A percentile compares a stretch with the other conserved stretches of the same genome.
Conservation (phyloP, 2,888 invertebrate species). For the Frankliniella intonsa region DNA sequence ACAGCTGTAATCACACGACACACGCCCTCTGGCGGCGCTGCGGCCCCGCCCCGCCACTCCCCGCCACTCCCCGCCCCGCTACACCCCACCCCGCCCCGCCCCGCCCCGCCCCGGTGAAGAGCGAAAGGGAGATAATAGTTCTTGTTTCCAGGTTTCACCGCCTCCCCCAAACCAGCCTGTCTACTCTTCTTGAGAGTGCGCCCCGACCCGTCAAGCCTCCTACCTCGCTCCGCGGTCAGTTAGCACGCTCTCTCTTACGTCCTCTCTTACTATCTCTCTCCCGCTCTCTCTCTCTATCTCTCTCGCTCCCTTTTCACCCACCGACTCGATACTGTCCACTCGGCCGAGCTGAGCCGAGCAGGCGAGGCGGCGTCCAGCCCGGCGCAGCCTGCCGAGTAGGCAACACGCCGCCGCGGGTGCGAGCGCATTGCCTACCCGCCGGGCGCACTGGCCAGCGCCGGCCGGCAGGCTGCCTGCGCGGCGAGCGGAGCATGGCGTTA, state of each 20-base stretch:
- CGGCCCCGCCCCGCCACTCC: not conserved
- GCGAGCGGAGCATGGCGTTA: too few species aligned
- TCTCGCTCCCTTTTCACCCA: too few species aligned
- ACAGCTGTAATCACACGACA: conserved; percentile 16
- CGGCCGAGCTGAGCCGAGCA: not conserved
- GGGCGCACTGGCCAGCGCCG: not conserved
- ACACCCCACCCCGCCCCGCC: not conserved
- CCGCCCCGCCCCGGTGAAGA: not conserved
- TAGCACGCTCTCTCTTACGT: not conserved
- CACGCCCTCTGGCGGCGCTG: not conserved
- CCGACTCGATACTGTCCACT: too few species aligned
- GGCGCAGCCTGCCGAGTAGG: not conserved
- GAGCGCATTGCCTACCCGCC: not conserved
- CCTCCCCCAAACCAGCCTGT: not conserved
- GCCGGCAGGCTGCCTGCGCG: too few species aligned
- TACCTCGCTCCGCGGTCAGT: not conserved
- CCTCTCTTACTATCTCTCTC: not conserved
- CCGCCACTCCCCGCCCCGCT: not conserved
- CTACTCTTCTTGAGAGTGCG: not conserved
- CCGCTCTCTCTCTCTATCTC: not conserved
- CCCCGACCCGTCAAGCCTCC: not conserved
- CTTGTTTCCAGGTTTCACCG: conserved; percentile 6
- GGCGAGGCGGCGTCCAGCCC: not conserved
- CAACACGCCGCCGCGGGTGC: not conserved
- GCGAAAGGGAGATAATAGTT: conserved; percentile 2